Percentiles rank a stretch among this genome's conserved stretches.
Evolutionary conservation across 1,140 invertebrate genomes (phyloP).

Genomic region (Glossosoma conforme): DNA sequence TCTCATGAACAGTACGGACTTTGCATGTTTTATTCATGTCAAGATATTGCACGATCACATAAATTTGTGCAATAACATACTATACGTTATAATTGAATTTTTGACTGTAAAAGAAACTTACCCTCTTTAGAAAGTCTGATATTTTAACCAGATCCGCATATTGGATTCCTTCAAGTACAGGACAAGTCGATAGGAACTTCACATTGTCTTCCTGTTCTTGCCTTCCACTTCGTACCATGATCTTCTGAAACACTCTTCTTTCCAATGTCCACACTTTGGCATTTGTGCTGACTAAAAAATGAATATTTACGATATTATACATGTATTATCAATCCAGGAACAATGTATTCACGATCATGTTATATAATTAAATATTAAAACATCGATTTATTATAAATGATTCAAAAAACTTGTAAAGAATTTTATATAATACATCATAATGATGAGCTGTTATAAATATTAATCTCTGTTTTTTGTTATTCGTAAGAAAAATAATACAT

Average conservation of each 20-base stretch:
- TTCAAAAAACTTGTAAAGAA: no score
- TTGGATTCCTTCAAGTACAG: conserved; percentile 75
- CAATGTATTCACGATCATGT: neutral
- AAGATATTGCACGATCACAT: no score
- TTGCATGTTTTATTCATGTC: no score
- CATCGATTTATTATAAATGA: conserved; percentile 9
- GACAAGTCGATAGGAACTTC: conserved; percentile 79
- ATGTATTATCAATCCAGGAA: neutral
- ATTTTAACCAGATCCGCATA: conserved; percentile 79
- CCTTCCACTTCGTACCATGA: conserved; percentile 78
- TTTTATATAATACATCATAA: no score
- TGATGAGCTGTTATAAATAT: no score
- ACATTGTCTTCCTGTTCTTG: conserved; percentile 77
- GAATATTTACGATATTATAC: conserved; percentile 5
- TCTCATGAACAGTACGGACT: no score
- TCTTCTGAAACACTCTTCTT: conserved; percentile 78
- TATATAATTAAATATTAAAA: neutral
- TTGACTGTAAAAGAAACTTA: no score
- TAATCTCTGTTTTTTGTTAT: no score
- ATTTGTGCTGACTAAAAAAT: conserved; percentile 64
- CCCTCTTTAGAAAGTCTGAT: conserved; percentile 83
- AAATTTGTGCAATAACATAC: no score
- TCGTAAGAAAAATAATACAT: no score
- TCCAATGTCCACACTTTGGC: conserved; percentile 86
- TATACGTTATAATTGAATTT: no score